A percentile compares a stretch with the other conserved stretches of the same genome.
Evolutionary conservation across 2,797 vertebrate genomes (phyloP).

Genomic region (Naso thynnoides): DNA sequence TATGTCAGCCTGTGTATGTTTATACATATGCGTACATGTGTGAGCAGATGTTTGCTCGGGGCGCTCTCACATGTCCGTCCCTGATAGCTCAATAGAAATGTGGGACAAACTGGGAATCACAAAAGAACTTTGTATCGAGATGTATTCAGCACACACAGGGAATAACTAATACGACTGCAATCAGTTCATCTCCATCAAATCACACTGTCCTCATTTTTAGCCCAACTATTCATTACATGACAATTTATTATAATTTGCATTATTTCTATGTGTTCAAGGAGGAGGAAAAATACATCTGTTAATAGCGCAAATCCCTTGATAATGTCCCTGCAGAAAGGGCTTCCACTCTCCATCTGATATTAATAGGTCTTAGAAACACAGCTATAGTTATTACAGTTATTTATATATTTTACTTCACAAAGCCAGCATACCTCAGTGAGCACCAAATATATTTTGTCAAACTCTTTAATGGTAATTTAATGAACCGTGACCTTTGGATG

Average conservation of each 20-base stretch:
- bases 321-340: constrained; percentile 69
- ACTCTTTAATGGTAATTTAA: constrained; percentile 85
- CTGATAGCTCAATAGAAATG: constrained; percentile 78
- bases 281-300: constrained; percentile 84
- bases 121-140: constrained; percentile 78
- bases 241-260: constrained; percentile 82
- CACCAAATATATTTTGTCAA: constrained; percentile 83
- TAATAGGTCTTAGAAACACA: constrained; percentile 79
- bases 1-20: constrained; percentile 79
- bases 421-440: constrained; percentile 83
- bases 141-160: constrained; percentile 55
- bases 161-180: constrained; percentile 64
- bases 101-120: constrained; percentile 80
- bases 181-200: constrained; percentile 72
- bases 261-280: constrained; percentile 81
- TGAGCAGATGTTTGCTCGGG: constrained; percentile 84
- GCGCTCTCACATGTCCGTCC: constrained; percentile 76
- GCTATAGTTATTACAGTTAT: constrained; percentile 81
- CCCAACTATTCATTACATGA: constrained; percentile 76
- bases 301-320: constrained; percentile 76
- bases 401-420: constrained; percentile 84
- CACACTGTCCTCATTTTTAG: constrained; percentile 60
- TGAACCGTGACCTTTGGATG: constrained; percentile 82
- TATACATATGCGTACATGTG: constrained; percentile 85
- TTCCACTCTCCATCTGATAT: constrained; percentile 72